Percentiles rank a stretch among this genome's conserved stretches.
These are phyloP conservation scores for Rhegmatorhina hoffmannsi DNA, from an alignment of 2,113 vertebrate genomes.

Conservation along the genomic window DNA sequence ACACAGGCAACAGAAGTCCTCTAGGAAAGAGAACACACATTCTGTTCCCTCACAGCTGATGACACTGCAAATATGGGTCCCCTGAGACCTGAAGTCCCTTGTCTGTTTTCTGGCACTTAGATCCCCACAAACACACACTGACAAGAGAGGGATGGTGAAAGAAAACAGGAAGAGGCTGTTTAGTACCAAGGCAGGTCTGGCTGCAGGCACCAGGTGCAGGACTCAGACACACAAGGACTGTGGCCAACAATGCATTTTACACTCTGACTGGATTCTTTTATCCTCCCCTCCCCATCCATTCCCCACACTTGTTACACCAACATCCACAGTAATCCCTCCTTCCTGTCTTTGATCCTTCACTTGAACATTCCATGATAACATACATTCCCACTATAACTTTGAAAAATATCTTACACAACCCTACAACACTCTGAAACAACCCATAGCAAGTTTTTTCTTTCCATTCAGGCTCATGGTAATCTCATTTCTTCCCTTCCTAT, in stretches of 20 bases:
- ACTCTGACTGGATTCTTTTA: background rate
- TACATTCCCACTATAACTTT: background rate
- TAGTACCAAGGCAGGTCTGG: background rate
- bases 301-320: background rate
- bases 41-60: background rate
- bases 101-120: background rate
- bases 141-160: background rate
- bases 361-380: background rate
- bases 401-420: background rate
- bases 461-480: background rate
- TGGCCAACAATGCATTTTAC: background rate
- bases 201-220: background rate
- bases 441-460: background rate
- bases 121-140: fast-evolving
- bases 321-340: background rate
- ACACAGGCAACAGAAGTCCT: background rate
- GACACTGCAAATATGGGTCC: too few species aligned
- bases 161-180: background rate
- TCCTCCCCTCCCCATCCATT: fast-evolving
- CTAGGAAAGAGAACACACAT: background rate
- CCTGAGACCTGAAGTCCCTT: background rate
- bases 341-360: background rate
- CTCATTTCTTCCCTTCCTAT: background rate
- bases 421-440: background rate
- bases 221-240: background rate